Conservation (phyloP, 2,888 invertebrate genomes). For the Hyposoter didymator region DNA sequence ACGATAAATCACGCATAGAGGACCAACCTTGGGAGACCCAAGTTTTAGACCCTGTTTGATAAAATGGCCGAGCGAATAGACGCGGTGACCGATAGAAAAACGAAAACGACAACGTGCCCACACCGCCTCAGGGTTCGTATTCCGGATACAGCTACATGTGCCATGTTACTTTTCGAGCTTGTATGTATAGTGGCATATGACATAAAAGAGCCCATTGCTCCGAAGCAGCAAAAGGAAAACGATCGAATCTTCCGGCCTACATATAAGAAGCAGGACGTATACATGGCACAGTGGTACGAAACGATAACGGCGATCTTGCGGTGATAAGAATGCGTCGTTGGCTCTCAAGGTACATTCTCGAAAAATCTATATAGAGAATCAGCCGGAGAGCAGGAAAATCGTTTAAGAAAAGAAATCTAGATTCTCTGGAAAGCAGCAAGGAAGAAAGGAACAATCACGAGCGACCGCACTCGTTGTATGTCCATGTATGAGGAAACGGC, state of each 20-base stretch:
- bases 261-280: neutral
- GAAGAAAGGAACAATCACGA: constrained; percentile 24
- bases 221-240: constrained; percentile 5
- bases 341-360: constrained; percentile 21
- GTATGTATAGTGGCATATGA: neutral
- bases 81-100: constrained; percentile 13
- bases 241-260: constrained; percentile 35
- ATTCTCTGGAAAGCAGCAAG: constrained; percentile 17
- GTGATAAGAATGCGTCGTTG: constrained; percentile 49
- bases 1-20: constrained; percentile 56
- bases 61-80: neutral
- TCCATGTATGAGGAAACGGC: constrained; percentile 26
- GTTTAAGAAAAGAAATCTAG: constrained; percentile 31
- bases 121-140: constrained; percentile 5
- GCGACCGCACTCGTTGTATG: neutral
- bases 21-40: constrained; percentile 7
- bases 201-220: constrained; percentile 5
- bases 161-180: neutral
- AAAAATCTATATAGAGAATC: constrained; percentile 18
- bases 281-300: constrained; percentile 24
- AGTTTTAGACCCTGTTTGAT: constrained; percentile 22
- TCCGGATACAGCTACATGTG: neutral
- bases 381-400: constrained; percentile 22
- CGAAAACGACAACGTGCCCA: neutral
- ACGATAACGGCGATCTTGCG: constrained; percentile 54